Base-by-base conservation (phyloP, 1,140 invertebrate genomes). In the Stegodyphus mimosarum region DNA sequence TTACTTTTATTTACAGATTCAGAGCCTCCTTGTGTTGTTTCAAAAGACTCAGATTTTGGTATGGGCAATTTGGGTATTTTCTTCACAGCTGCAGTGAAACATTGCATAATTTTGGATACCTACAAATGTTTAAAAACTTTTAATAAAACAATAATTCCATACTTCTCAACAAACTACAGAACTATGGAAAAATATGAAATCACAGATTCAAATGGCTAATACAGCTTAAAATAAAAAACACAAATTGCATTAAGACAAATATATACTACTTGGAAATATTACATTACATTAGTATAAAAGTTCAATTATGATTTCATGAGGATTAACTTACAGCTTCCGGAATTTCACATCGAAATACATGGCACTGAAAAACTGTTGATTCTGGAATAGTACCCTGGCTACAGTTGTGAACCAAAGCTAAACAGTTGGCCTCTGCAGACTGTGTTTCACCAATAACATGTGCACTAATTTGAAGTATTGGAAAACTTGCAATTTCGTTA, bases 271-370 rank as follows among this genome's bases (percentile, higher is more conserved):
- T 33, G 33, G 33, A 33, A 33, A 33, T 33, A 33, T 33, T 33
- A 1, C 3, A 33, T 33, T 33, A 33, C 3, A 33, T 33, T 33
- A 1, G 33, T 33, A 3, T 33, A 33, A 33, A 33, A 33, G 33
- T 33, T 33, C 33, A 33, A 33, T 33, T 33, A 33, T 3, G 3
- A 3, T 33, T 33, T 33, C 33, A 33, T 17, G 10, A 50, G n/a
- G 87, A 60, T n/a, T 17, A 6, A 95, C 95, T 93, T 94, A 99
- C 97, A 33, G 97, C 97, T 92, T 99, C 97, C 15, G 95, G 94
- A 89, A 98, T 95, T 90, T 98, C 95, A 92, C 98, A 99, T 85
- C 97, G 93, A 91, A 99, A 99, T 50, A 98, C 96, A 92, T 98
- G 97, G 91, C 97, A 99, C 90, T 98, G 96, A 91, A 98, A 98